Evolutionary conservation across 2,113 vertebrate genomes (phyloP).

Genomic region (Psettodes erumei): DNA sequence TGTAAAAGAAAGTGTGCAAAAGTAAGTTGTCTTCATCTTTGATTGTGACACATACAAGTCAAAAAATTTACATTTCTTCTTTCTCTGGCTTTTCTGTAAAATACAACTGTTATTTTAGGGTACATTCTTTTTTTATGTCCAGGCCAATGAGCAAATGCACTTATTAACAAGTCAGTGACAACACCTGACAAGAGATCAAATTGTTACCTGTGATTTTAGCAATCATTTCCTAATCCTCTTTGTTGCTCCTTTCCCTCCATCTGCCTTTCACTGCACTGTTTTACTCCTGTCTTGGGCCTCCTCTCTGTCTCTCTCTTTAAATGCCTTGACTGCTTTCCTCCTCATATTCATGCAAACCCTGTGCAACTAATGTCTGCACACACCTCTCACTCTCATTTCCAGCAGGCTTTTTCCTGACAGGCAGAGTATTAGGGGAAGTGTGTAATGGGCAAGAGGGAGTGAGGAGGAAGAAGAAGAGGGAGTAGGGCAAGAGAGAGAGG

Average conservation of each 20-base stretch:
- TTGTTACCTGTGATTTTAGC: constrained; percentile 33
- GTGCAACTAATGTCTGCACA: constrained; percentile 9
- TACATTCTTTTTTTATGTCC: background rate
- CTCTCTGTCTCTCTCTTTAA: background rate
- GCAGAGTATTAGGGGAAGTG: constrained; percentile 61
- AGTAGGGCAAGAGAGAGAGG: background rate
- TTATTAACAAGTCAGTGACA: constrained; percentile 51
- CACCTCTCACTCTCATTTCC: constrained; percentile 33
- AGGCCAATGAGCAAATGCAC: background rate
- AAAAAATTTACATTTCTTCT: too few species aligned
- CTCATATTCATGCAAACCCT: constrained; percentile 37
- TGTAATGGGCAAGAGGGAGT: constrained; percentile 54
- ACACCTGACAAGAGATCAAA: constrained; percentile 50
- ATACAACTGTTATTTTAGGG: background rate
- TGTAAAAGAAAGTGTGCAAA: too few species aligned
- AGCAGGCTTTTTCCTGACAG: constrained; percentile 57
- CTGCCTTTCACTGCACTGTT: background rate
- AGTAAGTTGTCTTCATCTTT: background rate
- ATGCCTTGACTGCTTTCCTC: constrained; percentile 9
- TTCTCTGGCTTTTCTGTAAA: background rate
- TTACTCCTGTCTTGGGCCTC: constrained; percentile 5
- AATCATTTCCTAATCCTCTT: constrained; percentile 49
- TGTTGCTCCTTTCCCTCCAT: background rate
- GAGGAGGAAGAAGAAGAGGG: background rate
- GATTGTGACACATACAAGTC: background rate